Evolutionary conservation across 1,140 invertebrate species (phyloP).

Genomic region (Wiebesia pumilae): DNA sequence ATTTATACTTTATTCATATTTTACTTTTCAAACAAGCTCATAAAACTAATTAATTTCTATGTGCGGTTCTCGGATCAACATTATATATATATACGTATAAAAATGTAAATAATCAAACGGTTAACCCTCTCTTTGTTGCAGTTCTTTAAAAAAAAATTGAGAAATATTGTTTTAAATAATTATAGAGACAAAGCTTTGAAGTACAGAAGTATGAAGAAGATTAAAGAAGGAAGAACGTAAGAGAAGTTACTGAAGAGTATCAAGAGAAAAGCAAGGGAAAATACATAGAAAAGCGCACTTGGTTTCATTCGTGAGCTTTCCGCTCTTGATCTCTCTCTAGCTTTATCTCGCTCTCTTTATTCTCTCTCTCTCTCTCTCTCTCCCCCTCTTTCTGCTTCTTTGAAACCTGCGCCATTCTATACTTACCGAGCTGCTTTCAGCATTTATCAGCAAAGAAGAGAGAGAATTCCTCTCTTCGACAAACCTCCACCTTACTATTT

Average conservation of each 20-base stretch:
- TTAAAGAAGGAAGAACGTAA: background rate
- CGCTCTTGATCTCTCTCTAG: slow-evolving; percentile 28
- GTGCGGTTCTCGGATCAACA: too few species aligned
- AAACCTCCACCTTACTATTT: slow-evolving; percentile 45
- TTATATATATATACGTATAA: too few species aligned
- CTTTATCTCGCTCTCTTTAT: background rate
- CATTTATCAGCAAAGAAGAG: slow-evolving; percentile 52
- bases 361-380: slow-evolving; percentile 12
- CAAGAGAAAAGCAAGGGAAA: background rate
- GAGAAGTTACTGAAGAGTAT: background rate
- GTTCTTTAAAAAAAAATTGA: too few species aligned
- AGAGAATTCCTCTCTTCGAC: slow-evolving; percentile 59
- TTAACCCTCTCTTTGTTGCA: too few species aligned
- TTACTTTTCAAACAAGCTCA: too few species aligned
- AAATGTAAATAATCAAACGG: too few species aligned
- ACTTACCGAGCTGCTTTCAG: slow-evolving; percentile 21
- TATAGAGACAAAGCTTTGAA: too few species aligned
- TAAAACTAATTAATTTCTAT: too few species aligned
- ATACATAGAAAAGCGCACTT: slow-evolving; percentile 55
- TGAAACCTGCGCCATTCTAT: slow-evolving; percentile 24
- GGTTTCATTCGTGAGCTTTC: slow-evolving; percentile 13
- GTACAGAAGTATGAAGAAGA: background rate
- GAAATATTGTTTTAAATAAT: too few species aligned
- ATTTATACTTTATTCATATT: too few species aligned
- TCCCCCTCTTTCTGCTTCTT: background rate